A percentile compares a stretch with the other conserved stretches of the same genome.
Conservation (phyloP, 1,140 invertebrate genomes). For the Dendroctonus valens region DNA sequence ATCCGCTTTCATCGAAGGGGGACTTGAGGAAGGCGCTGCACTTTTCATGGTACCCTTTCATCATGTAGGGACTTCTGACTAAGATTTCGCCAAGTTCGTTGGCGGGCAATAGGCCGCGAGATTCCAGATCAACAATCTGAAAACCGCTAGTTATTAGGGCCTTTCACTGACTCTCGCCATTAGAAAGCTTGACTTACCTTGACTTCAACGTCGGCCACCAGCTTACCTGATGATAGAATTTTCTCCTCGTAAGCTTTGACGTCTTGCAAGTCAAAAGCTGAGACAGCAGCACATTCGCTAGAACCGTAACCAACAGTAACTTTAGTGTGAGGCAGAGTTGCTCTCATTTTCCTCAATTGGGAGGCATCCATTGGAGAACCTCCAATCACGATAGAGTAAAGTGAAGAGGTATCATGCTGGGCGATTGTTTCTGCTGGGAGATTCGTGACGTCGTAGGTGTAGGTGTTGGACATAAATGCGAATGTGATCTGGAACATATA, state of each 20-base stretch:
- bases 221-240: conserved; percentile 47
- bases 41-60: conserved; percentile 38
- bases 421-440: conserved; percentile 43
- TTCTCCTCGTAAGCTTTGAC: conserved; percentile 37
- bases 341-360: conserved; percentile 43
- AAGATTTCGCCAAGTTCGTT: conserved; percentile 66
- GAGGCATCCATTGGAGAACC: conserved; percentile 46
- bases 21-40: conserved; percentile 26
- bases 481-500: conserved; percentile 45
- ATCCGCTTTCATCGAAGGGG: conserved; percentile 61
- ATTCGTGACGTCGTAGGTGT: conserved; percentile 44
- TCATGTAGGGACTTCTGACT: conserved; percentile 60
- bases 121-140: conserved; percentile 61
- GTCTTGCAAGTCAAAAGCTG: conserved; percentile 26
- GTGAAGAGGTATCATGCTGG: conserved; percentile 46
- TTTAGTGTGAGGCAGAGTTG: conserved; percentile 46
- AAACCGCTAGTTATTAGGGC: conserved; percentile 9
- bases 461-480: conserved; percentile 43
- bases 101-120: conserved; percentile 58
- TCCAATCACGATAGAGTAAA: conserved; percentile 47
- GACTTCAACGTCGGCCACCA: conserved; percentile 45
- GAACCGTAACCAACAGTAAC: conserved; percentile 51
- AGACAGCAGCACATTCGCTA: conserved; percentile 48
- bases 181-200: conserved; percentile 45
- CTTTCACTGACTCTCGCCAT: neutral